These are phyloP conservation scores for Dendrolimus pini DNA, from an alignment of 2,888 invertebrate species.

Conservation along the genomic window DNA sequence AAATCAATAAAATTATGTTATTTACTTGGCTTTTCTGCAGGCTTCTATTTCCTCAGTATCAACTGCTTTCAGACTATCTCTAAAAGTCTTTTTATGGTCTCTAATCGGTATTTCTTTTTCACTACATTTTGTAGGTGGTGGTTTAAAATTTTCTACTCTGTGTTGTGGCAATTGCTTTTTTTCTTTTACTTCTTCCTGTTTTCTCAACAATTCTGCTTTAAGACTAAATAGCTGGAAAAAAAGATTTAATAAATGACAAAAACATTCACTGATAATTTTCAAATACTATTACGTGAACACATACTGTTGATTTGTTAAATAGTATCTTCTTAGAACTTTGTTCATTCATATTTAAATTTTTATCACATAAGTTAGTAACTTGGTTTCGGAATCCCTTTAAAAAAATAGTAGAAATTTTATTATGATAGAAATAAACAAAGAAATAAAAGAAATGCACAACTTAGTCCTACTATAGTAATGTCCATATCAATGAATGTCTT, in stretches of 20 bases:
- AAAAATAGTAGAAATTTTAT: too few species aligned
- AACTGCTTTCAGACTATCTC: slow-evolving; percentile 47
- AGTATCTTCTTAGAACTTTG: slow-evolving; percentile 56
- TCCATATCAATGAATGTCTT: too few species aligned
- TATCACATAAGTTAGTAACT: too few species aligned
- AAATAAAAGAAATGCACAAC: too few species aligned
- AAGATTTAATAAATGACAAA: neutral
- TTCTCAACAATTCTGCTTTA: slow-evolving; percentile 92
- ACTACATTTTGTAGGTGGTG: slow-evolving; percentile 49
- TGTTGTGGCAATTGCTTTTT: slow-evolving; percentile 75
- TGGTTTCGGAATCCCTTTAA: too few species aligned
- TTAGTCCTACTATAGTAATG: too few species aligned
- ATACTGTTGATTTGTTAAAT: slow-evolving; percentile 75
- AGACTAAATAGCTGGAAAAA: slow-evolving; percentile 81
- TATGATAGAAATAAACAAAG: too few species aligned
- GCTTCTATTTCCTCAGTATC: slow-evolving; percentile 65
- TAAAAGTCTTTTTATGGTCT: slow-evolving; percentile 39
- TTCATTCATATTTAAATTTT: slow-evolving; percentile 39
- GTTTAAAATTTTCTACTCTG: slow-evolving; percentile 70
- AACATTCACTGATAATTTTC: neutral
- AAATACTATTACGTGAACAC: slow-evolving; percentile 17
- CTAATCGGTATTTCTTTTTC: slow-evolving; percentile 53
- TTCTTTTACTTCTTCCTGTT: slow-evolving; percentile 88
- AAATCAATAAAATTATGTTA: too few species aligned
- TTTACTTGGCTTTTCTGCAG: slow-evolving; percentile 59